Evolutionary conservation across 2,888 invertebrate genomes (phyloP).

Genomic region (Drosophila incognita): DNA sequence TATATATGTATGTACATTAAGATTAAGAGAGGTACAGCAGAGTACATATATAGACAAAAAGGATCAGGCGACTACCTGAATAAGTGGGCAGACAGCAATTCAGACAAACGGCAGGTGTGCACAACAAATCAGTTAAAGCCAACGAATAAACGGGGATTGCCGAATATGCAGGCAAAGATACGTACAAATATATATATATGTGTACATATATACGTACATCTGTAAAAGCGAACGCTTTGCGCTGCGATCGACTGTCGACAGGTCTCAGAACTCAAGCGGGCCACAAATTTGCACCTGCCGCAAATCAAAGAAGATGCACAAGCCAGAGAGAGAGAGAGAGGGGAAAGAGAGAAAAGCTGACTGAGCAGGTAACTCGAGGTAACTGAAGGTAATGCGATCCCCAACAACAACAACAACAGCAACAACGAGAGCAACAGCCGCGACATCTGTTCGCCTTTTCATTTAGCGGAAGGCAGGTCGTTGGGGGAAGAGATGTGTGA

Average conservation of each 20-base stretch:
- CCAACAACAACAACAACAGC: conserved; percentile 28
- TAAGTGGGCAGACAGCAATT: conserved; percentile 14
- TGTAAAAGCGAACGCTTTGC: conserved; percentile 18
- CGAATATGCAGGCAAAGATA: neutral
- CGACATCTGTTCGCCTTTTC: conserved; percentile 61
- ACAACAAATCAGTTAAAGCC: conserved; percentile 57
- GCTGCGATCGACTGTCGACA: conserved; percentile 31
- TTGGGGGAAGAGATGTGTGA: neutral
- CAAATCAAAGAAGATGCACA: conserved; percentile 69
- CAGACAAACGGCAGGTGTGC: conserved; percentile 54
- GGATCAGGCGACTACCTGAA: conserved; percentile 56
- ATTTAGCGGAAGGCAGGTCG: conserved; percentile 8
- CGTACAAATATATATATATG: neutral
- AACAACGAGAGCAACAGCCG: conserved; percentile 4
- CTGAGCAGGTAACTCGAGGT: conserved; percentile 62
- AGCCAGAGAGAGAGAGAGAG: neutral
- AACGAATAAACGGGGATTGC: conserved; percentile 22
- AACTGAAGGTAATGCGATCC: conserved; percentile 59
- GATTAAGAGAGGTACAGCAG: conserved; percentile 55
- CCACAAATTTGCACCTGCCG: conserved; percentile 72
- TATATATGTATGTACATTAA: conserved; percentile 25
- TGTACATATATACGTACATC: neutral
- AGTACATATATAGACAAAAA: conserved; percentile 30
- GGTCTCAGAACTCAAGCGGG: conserved; percentile 39
- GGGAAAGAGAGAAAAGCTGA: conserved; percentile 32